Percentiles rank a stretch among this genome's conserved stretches.
These are phyloP conservation scores for Heliconius sara DNA, from an alignment of 2,888 invertebrate species.

Conservation along the genomic window DNA sequence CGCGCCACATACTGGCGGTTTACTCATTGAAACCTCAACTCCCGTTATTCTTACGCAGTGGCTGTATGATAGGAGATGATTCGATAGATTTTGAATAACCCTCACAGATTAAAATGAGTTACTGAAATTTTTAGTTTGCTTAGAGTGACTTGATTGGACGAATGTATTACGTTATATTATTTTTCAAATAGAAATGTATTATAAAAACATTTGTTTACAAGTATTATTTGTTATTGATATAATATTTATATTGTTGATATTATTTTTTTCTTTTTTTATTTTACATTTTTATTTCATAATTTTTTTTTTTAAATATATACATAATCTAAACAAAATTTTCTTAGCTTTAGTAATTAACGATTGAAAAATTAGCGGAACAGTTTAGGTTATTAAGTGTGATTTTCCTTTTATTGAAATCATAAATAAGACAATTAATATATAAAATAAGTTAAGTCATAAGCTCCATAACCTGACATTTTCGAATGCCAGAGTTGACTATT, in stretches of 20 bases:
- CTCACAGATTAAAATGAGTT: constrained; percentile 31
- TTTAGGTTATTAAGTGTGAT: no score
- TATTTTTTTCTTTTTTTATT: no score
- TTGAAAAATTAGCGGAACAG: no score
- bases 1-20: constrained; percentile 78
- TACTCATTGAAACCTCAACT: constrained; percentile 75
- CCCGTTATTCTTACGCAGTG: constrained; percentile 82
- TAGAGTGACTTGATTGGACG: neutral
- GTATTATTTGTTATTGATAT: neutral
- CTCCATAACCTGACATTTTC: neutral
- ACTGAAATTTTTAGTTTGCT: neutral
- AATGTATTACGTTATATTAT: neutral
- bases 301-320: no score
- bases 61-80: constrained; percentile 51
- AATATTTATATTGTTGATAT: no score
- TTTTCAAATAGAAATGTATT: neutral
- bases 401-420: neutral
- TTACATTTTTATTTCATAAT: no score
- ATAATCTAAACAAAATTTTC: no score
- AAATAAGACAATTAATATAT: neutral
- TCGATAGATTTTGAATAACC: constrained; percentile 43
- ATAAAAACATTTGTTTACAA: neutral
- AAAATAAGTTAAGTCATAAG: neutral
- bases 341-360: no score
- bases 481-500: no score